Evolutionary conservation across 2,888 invertebrate species (phyloP), one percentile per base, ranked within the genome.

Genomic region (Cheilosia vernalis): DNA sequence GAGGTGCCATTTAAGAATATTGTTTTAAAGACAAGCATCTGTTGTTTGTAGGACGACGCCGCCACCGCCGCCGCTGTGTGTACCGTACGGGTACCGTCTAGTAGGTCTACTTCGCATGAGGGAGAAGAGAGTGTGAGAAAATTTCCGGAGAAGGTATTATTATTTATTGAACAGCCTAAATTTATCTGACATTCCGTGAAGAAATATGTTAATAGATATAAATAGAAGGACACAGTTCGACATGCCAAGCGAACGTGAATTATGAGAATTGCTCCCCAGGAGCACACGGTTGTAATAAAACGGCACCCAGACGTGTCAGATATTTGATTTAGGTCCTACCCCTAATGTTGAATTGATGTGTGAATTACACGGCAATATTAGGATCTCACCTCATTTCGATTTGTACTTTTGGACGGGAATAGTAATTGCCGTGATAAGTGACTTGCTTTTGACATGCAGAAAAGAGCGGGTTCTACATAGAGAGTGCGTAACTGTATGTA

Each of bases 161-260:
- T 24, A 63, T 44, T 69, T 74, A 84, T 80, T 79, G 74, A 79
- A 64, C 9, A 44, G 73, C 69, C 73, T 69, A 74, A 84, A 84
- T 84, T 80, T 84, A 84, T 84, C 79, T 79, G 74, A 80, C 84
- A 84, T 70, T 37, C 42, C 66, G 60, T 74, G 58, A 55, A 47
- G 70, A 74, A 79, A 74, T 70, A 72, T 40, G 60, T 73, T 73
- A 47, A 66, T 72, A 79, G 51, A 49, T 40, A 78, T 56, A 51
- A 49, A 74, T 67, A 67, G 53, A 70, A 27, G 56, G 47, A 74
- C 58, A 60, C 58, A 58, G 44, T 74, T 73, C 64, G 84, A 70
- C 40, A 58, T 79, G 79, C 79, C 79, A 79, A 74, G 60, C 63
- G 53, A 51, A 49, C 37, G 61, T 79, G 69, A 84, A 55, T 84